A percentile compares a stretch with the other conserved stretches of the same genome.
Evolutionary conservation across 2,888 invertebrate genomes (phyloP).

Genomic region (Halictus quadricinctus): DNA sequence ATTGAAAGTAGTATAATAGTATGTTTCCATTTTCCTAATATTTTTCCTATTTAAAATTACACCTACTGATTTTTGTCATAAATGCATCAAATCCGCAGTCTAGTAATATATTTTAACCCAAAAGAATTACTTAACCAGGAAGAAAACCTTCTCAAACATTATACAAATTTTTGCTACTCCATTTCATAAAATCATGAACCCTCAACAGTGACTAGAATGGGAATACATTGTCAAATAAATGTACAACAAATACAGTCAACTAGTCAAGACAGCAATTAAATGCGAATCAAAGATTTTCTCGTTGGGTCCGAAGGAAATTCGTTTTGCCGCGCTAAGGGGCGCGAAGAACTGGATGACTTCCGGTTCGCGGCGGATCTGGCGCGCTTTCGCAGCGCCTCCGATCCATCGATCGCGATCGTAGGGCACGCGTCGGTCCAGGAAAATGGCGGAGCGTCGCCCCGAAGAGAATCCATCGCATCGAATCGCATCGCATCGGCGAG

Average conservation of each 20-base stretch:
- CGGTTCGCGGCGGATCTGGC: not conserved
- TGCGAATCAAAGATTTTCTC: not conserved
- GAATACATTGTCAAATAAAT: not conserved
- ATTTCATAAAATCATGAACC: not conserved
- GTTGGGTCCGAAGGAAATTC: not conserved
- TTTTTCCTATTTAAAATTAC: too few species aligned
- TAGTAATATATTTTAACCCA: too few species aligned
- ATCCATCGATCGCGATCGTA: conserved; percentile 39
- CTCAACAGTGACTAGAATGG: not conserved
- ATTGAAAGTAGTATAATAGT: too few species aligned
- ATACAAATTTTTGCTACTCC: not conserved
- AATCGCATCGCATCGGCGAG: conserved; percentile 27
- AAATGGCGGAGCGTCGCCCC: conserved; percentile 26
- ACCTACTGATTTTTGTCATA: too few species aligned
- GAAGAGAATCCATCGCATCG: conserved; percentile 41
- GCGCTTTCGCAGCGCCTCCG: not conserved
- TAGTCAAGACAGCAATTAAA: not conserved
- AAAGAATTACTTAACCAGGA: too few species aligned
- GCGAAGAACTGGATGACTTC: not conserved
- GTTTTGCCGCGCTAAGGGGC: conserved; percentile 1
- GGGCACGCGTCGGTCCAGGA: not conserved
- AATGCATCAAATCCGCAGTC: too few species aligned
- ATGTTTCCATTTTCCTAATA: too few species aligned
- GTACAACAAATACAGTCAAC: not conserved
- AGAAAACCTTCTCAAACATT: too few species aligned